Conservation (phyloP, 2,888 invertebrate species). For the Caenorhabditis sp. region DNA sequence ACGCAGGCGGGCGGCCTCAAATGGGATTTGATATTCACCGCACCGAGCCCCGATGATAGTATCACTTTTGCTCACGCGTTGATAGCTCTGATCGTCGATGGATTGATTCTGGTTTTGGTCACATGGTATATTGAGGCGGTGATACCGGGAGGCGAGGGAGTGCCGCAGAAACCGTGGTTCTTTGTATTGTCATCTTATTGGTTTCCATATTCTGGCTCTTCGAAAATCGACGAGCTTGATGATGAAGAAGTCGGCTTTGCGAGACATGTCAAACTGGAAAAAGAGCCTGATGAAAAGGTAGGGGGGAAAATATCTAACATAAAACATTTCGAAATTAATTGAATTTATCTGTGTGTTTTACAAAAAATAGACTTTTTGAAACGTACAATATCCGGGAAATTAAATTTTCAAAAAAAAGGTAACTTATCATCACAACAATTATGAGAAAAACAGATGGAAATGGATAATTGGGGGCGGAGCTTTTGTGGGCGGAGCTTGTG, state of each 20-base stretch:
- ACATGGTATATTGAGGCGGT: slow-evolving; percentile 87
- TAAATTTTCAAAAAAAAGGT: too few species aligned
- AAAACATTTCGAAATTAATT: too few species aligned
- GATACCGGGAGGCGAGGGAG: slow-evolving; percentile 81
- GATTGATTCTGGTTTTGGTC: slow-evolving; percentile 78
- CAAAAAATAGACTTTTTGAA: too few species aligned
- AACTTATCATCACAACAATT: too few species aligned
- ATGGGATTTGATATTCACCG: slow-evolving; percentile 50
- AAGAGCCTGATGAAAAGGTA: slow-evolving; percentile 38
- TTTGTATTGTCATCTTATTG: slow-evolving; percentile 72
- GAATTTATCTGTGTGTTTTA: too few species aligned
- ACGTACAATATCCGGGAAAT: too few species aligned
- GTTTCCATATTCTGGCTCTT: slow-evolving; percentile 51
- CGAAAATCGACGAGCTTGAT: slow-evolving; percentile 13
- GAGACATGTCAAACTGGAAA: slow-evolving; percentile 23
- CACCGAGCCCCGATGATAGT: slow-evolving; percentile 54
- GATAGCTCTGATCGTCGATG: slow-evolving; percentile 56
- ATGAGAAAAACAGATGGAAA: too few species aligned
- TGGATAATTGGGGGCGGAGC: too few species aligned
- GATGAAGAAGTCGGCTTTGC: slow-evolving; percentile 10
- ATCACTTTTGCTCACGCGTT: slow-evolving; percentile 58
- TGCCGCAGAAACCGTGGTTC: slow-evolving; percentile 82
- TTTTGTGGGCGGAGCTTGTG: too few species aligned
- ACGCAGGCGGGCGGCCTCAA: slow-evolving; percentile 59
- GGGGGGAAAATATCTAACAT: too few species aligned